Conservation (phyloP, 2,113 vertebrate genomes). For the Gallinago undulata region DNA sequence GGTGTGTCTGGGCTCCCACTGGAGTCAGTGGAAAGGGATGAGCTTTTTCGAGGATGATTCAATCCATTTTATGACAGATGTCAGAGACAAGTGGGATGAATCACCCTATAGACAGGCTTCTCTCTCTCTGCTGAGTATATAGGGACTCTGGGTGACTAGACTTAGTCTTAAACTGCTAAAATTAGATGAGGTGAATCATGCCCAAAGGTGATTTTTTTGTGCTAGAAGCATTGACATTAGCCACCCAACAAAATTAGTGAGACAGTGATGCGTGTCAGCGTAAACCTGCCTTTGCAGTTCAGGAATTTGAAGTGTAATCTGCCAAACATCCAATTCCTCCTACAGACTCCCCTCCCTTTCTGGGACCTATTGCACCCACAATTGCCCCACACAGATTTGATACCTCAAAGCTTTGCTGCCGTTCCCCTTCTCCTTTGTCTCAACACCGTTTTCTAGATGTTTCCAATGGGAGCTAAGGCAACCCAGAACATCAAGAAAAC, state of each 20-base stretch:
- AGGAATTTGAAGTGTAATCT: conserved; percentile 11
- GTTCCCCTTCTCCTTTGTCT: not conserved
- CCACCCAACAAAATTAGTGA: not conserved
- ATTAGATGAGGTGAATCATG: conserved; percentile 44
- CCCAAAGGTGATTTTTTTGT: not conserved
- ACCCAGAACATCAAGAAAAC: not conserved
- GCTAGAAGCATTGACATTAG: not conserved
- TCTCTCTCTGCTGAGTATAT: not conserved
- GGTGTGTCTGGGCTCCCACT: not conserved
- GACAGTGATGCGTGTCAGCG: not conserved
- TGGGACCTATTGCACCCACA: not conserved
- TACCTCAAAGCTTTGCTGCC: not conserved
- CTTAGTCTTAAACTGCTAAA: not conserved
- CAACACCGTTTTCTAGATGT: not conserved
- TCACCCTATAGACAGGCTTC: not conserved
- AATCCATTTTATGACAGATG: not conserved
- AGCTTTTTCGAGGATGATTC: not conserved
- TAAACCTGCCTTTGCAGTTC: not conserved
- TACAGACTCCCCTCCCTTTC: not conserved
- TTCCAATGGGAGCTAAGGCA: not conserved
- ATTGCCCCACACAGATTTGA: rapidly evolving
- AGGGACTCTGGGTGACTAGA: not conserved
- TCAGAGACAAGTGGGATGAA: not conserved
- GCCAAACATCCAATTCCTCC: not conserved
- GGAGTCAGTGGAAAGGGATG: not conserved